A percentile compares a stretch with the other conserved stretches of the same genome.
These are phyloP conservation scores for Muntiacus muntjak DNA, from an alignment of 2,113 vertebrate genomes.

Conservation along the genomic window DNA sequence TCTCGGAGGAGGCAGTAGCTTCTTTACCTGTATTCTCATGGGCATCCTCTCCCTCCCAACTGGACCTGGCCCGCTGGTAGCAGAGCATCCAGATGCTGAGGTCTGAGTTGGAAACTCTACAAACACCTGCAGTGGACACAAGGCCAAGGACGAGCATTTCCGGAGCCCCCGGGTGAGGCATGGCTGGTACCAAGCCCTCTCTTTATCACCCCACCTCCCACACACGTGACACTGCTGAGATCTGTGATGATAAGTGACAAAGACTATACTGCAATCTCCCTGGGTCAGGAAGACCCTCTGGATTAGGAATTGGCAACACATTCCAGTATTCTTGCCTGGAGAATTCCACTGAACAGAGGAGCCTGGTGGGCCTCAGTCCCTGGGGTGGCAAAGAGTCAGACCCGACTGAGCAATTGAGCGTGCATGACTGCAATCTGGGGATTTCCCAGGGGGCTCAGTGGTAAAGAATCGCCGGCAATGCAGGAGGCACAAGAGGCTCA, in stretches of 20 bases:
- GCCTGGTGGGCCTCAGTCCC: neutral
- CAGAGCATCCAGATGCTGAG: neutral
- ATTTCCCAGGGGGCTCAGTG: neutral
- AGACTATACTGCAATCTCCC: neutral
- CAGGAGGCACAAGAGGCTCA: neutral
- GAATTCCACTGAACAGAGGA: neutral
- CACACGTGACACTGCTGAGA: neutral
- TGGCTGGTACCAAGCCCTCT: neutral
- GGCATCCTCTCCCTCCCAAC: neutral
- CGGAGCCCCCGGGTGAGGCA: neutral
- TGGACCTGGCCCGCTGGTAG: neutral
- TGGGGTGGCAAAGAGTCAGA: neutral
- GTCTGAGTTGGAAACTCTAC: neutral
- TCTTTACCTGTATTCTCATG: neutral
- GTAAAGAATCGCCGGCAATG: neutral
- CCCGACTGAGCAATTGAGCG: neutral
- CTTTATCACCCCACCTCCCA: neutral
- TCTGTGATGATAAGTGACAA: neutral
- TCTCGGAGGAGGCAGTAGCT: neutral
- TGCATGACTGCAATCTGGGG: neutral
- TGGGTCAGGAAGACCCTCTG: neutral
- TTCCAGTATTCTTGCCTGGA: neutral
- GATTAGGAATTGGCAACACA: neutral
- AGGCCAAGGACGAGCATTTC: neutral
- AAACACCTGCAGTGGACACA: neutral